phyloP scores from a whole-genome alignment of 2,888 invertebrate species.

The Papilio protenor region DNA sequence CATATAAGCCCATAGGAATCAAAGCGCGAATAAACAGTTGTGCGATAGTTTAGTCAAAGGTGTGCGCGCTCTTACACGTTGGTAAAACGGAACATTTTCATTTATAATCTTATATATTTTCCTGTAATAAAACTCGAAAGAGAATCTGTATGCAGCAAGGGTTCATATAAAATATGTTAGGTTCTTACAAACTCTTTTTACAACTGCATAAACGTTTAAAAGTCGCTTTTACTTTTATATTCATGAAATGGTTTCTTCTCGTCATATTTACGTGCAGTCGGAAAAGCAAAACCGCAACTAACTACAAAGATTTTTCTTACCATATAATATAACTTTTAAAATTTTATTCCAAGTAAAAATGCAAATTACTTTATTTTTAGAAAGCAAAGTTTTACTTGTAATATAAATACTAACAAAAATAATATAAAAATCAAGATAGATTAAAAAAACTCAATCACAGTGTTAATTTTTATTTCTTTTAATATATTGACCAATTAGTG shows the following conservation, averaged over 20 bases:
- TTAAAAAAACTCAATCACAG: no score
- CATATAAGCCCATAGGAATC: no score
- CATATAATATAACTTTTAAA: background rate
- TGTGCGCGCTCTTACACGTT: no score
- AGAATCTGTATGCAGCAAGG: no score
- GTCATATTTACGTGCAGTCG: background rate
- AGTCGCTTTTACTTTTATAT: background rate
- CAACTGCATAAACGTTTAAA: background rate
- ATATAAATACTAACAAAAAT: background rate
- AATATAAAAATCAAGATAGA: no score
- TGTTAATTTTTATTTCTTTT: no score
- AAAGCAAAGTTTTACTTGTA: background rate
- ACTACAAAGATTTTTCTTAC: background rate
- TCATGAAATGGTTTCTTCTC: background rate
- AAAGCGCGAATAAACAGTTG: no score
- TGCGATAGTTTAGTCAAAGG: no score
- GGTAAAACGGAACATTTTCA: no score
- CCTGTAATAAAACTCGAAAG: no score
- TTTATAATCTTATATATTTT: no score
- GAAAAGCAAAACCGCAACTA: background rate
- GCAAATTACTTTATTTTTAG: background rate
- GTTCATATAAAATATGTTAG: background rate
- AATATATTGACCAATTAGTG: no score
- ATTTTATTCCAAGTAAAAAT: background rate
- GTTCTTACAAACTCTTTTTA: background rate